Percentiles rank a stretch among this genome's conserved stretches.
phyloP scores from a whole-genome alignment of 2,888 invertebrate genomes.

The Brachyptera putata region DNA sequence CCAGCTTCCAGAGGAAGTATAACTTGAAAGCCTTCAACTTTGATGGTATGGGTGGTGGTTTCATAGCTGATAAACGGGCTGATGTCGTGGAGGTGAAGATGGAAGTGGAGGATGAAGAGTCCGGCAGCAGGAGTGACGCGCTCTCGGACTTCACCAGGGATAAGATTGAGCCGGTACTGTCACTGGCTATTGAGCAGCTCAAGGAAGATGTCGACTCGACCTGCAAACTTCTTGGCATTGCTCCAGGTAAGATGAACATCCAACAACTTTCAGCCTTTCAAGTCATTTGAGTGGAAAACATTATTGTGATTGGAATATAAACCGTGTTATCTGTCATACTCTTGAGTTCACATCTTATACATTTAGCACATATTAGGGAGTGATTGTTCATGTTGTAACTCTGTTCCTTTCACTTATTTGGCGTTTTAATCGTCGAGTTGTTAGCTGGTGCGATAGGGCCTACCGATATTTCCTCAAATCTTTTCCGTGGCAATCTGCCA shows the following conservation, averaged over 20 bases:
- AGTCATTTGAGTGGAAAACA: too few relatives aligned
- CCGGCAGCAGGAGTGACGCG: slow-evolving; percentile 48
- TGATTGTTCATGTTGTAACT: too few relatives aligned
- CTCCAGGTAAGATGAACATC: slow-evolving; percentile 73
- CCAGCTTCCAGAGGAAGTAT: slow-evolving; percentile 77
- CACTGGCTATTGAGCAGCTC: slow-evolving; percentile 81
- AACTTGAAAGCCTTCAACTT: slow-evolving; percentile 76
- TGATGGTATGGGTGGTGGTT: slow-evolving; percentile 45
- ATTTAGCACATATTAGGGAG: too few relatives aligned
- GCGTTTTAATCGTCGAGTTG: too few relatives aligned
- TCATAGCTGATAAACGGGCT: slow-evolving; percentile 9
- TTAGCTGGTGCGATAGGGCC: too few relatives aligned
- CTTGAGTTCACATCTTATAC: too few relatives aligned
- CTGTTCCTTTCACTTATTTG: too few relatives aligned
- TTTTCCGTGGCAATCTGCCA: too few relatives aligned
- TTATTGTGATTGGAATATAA: too few relatives aligned
- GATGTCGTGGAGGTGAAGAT: slow-evolving; percentile 42
- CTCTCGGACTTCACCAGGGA: slow-evolving; percentile 59
- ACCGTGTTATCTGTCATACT: too few relatives aligned
- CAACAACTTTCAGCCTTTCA: too few relatives aligned
- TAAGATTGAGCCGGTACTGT: slow-evolving; percentile 77
- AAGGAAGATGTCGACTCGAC: slow-evolving; percentile 81
- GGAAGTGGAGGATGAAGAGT: slow-evolving; percentile 23
- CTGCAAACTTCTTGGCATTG: slow-evolving; percentile 79
- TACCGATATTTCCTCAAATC: too few relatives aligned